Conservation (phyloP, 2,797 vertebrate species). For the Sebastes taczanowskii region DNA sequence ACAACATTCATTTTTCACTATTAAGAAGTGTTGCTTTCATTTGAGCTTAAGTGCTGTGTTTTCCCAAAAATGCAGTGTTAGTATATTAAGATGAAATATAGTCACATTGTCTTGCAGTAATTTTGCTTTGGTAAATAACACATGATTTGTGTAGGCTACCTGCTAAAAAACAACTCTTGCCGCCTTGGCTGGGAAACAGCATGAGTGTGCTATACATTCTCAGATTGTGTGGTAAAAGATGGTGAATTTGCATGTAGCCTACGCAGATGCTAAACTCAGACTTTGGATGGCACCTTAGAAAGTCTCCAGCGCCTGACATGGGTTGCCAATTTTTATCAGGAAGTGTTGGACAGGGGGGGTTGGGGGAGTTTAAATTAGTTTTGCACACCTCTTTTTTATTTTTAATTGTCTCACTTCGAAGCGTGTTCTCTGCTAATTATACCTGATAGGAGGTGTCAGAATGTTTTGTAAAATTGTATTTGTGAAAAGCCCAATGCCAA, state of each 20-base stretch:
- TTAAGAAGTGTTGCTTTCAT: background rate
- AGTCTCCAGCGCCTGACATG: background rate
- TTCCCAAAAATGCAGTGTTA: background rate
- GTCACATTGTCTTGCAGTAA: background rate
- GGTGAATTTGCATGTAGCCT: background rate
- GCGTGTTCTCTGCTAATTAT: background rate
- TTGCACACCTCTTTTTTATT: background rate
- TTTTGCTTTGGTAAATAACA: background rate
- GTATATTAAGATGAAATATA: background rate
- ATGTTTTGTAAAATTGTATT: background rate
- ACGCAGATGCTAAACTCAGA: constrained; percentile 22
- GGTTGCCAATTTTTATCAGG: constrained; percentile 9
- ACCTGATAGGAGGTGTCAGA: background rate
- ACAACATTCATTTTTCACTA: background rate
- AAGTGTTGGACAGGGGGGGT: constrained; percentile 3
- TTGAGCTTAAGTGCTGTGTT: background rate
- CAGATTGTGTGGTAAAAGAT: background rate
- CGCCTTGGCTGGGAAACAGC: background rate
- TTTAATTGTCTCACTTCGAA: constrained; percentile 4
- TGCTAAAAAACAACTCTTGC: background rate
- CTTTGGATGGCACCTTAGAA: constrained; percentile 14
- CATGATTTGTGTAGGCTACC: background rate
- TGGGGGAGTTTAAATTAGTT: background rate
- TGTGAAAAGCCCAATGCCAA: background rate
- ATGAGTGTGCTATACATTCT: background rate